Evolutionary conservation across 2,113 vertebrate genomes (phyloP).

Genomic region (Myanophis thanlyinensis): DNA sequence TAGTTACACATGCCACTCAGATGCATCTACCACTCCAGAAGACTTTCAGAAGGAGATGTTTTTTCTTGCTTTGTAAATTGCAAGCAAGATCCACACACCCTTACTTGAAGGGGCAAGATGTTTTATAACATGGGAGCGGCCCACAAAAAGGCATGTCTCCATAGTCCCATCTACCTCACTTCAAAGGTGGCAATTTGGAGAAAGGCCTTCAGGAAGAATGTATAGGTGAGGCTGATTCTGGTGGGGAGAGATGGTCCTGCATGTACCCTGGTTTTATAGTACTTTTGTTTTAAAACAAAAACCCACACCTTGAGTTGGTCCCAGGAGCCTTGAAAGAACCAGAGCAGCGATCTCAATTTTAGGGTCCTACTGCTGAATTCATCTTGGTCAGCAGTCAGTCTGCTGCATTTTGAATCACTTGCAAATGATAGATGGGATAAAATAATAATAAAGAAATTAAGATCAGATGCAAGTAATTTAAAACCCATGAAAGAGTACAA

Average conservation of each 20-base stretch:
- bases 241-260: background rate
- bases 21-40: background rate
- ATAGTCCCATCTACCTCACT: background rate
- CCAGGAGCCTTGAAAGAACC: background rate
- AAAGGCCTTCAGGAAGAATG: background rate
- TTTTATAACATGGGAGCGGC: background rate
- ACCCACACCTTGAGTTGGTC: background rate
- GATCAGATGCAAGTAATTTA: background rate
- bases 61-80: background rate
- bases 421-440: background rate
- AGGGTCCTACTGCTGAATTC: background rate
- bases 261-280: background rate
- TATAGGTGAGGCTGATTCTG: background rate
- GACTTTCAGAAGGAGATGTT: background rate
- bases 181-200: background rate
- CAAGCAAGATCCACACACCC: background rate
- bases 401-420: background rate
- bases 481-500: background rate
- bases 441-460: background rate
- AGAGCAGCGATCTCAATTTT: background rate
- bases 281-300: background rate
- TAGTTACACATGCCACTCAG: background rate
- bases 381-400: background rate
- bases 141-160: background rate
- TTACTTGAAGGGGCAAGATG: background rate